Evolutionary conservation across 2,888 invertebrate species (phyloP), one percentile per base, ranked within the genome.

Genomic region (Mechanitis mazaeus): DNA sequence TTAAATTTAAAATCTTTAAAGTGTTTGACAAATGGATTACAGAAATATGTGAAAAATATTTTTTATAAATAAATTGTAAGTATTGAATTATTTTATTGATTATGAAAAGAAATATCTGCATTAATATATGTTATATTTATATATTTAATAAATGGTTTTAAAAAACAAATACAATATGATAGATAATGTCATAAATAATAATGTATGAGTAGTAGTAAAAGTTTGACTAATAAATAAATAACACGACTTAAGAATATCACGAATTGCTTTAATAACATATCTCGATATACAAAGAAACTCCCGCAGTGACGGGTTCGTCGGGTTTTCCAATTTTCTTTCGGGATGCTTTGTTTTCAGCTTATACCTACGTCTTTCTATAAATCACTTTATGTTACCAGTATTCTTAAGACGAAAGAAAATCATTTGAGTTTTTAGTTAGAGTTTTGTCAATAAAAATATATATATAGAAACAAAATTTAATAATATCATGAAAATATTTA

Each of bases 211-310:
- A 47, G 47, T 20, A 31, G 7, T 6, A 50, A 31, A 50, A 50
- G 9, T 50, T 28, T 31, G 11, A 31, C 31, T 31, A 50, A 31
- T 31, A 50, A 50, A 50, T 50, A 50, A 50, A 50, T 50, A 50
- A 31, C 31, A 31, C 1, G 7, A 20, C 20, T 20, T 47, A 5
- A 47, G 47, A 47, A 47, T 47, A 58, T 38, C 28, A 35, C 42
- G 33, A 46, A 59, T 64, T 55, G 55, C 33, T 58, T 59, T 47
- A 65, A 54, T 54, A 67, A 63, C 55, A 65, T 63, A 65, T 61
- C 68, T 61, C 68, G 59, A 74, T 75, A 76, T 79, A 84, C 82
- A 84, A 85, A 84, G 83, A 77, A 77, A 76, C 77, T 79, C 75
- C 70, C 70, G 12, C 75, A 78, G 79, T 77, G 73, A 78, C 72